Base-by-base conservation (phyloP, 2,797 vertebrate genomes). In the Spinibarbus caldwelli region DNA sequence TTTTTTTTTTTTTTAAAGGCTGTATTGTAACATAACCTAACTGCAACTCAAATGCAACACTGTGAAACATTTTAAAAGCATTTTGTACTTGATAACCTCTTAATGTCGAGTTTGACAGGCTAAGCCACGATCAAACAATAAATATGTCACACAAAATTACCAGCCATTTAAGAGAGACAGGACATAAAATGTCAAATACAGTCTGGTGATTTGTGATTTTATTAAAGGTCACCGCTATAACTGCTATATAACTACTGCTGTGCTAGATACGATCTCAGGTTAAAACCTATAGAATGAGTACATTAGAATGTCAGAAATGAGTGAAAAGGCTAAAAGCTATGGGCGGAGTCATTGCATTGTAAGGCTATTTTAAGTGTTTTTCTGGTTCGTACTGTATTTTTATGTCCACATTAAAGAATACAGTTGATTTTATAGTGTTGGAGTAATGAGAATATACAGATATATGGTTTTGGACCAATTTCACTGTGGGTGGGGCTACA, bases 161-260 rank as follows among this genome's bases (percentile, higher is more conserved):
- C 23, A 47, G 29, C 19, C 23, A n/a, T 38, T 83, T 49, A 73
- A 82, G 29, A 29, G 36, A 75, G 57, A 62, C 29, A 26, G 19
- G 34, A 34, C 26, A 34, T 62, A 82, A 82, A 76, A 76, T 66
- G 26, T 83, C 29, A 83, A 64, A 64, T 49, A 21, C 71, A 83
- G 43, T 83, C 3, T 64, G 29, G 36, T 66, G 71, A 26, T n/a
- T n/a, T n/a, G n/a, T n/a, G n/a, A n/a, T n/a, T n/a, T n/a, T n/a
- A n/a, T n/a, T n/a, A n/a, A n/a, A n/a, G n/a, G n/a, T n/a, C n/a
- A n/a, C n/a, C n/a, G n/a, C n/a, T n/a, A n/a, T n/a, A n/a, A n/a
- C n/a, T n/a, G n/a, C n/a, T n/a, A n/a, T 62, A 19, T 52, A 67
- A 26, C 10, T 43, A 31, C 36, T 83, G 70, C 23, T 71, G 21